These are phyloP conservation scores for Sialia sialis DNA, from an alignment of 2,113 vertebrate species.

Conservation along the genomic window DNA sequence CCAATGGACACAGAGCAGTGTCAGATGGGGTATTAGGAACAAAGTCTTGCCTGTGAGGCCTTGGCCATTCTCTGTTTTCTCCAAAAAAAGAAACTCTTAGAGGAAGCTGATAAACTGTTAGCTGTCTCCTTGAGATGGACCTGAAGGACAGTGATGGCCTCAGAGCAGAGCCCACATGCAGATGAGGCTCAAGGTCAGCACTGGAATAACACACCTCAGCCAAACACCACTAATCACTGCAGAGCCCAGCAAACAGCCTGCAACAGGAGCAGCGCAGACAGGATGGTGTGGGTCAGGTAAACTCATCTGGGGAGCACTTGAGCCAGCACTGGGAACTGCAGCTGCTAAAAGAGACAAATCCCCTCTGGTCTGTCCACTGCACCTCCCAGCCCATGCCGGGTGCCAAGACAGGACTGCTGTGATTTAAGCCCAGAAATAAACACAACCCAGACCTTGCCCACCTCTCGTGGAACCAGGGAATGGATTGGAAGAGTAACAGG, in stretches of 20 bases:
- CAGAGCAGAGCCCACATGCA: not conserved
- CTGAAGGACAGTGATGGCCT: not conserved
- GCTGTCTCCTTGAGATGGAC: not conserved
- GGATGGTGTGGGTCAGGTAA: not conserved
- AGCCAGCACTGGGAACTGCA: not conserved
- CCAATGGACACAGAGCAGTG: not conserved
- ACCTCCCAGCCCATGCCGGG: not conserved
- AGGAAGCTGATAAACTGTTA: not conserved
- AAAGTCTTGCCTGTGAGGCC: not conserved
- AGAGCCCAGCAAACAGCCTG: not conserved
- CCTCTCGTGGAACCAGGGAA: rapidly evolving
- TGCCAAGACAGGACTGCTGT: not conserved
- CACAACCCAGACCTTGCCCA: not conserved
- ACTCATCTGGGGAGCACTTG: not conserved
- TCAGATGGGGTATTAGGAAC: not conserved
- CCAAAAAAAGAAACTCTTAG: not conserved
- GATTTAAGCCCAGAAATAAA: not conserved
- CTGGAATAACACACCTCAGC: not conserved
- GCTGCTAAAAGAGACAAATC: not conserved
- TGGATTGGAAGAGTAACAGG: not conserved
- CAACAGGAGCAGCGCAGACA: not conserved
- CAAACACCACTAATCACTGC: not conserved
- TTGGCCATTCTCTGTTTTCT: not conserved
- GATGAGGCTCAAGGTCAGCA: not conserved
- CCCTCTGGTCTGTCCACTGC: not conserved